phyloP scores from a whole-genome alignment of 2,888 invertebrate genomes.

The Tridacna crocea region DNA sequence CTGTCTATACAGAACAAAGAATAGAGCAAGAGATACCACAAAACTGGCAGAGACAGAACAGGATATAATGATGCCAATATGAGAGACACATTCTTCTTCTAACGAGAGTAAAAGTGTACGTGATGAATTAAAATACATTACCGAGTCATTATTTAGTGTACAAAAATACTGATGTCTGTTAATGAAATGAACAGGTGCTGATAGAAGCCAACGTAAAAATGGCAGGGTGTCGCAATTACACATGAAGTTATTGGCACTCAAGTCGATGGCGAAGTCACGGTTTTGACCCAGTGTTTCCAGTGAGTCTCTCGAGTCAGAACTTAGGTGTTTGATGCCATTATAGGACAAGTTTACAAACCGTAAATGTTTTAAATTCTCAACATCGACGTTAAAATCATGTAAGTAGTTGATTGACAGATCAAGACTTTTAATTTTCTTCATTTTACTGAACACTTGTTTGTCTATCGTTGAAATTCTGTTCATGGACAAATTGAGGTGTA shows the following conservation, averaged over 20 bases:
- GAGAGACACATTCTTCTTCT: constrained; percentile 43
- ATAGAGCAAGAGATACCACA: constrained; percentile 29
- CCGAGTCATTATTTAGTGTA: constrained; percentile 30
- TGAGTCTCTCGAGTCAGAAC: neutral
- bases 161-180: constrained; percentile 45
- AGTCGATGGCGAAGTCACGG: constrained; percentile 21
- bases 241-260: constrained; percentile 36
- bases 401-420: constrained; percentile 47
- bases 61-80: constrained; percentile 31
- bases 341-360: constrained; percentile 33
- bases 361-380: constrained; percentile 22
- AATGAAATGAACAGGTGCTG: constrained; percentile 22
- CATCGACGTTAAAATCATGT: constrained; percentile 27
- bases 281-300: constrained; percentile 24
- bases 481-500: constrained; percentile 30
- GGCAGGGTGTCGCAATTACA: constrained; percentile 50
- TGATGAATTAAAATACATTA: constrained; percentile 31
- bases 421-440: constrained; percentile 18
- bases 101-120: constrained; percentile 19
- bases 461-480: constrained; percentile 38
- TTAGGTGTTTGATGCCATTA: constrained; percentile 44
- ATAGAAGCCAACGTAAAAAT: constrained; percentile 47
- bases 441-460: constrained; percentile 21
- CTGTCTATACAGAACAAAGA: constrained; percentile 33
- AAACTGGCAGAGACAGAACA: constrained; percentile 31